Evolutionary conservation across 2,797 vertebrate genomes (phyloP).

Genomic region (Luscinia luscinia): DNA sequence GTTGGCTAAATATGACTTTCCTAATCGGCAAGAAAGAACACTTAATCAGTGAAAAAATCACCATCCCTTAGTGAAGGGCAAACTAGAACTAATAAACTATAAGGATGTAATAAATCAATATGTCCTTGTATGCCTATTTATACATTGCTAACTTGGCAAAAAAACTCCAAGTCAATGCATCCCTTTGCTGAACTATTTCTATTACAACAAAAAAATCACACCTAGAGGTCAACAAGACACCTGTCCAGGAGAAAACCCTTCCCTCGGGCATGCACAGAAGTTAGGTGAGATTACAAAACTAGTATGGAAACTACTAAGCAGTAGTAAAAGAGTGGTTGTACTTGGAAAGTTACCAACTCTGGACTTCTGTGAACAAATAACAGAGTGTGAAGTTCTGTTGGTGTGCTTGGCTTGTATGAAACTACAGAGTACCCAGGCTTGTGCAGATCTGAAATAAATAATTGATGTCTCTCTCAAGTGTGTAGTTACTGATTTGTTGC

Average conservation of each 20-base stretch:
- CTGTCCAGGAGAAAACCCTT: background rate
- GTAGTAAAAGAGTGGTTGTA: too few relatives aligned
- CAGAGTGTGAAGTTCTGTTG: rapidly evolving
- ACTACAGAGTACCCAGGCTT: rapidly evolving
- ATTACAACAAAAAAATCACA: background rate
- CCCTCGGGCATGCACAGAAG: background rate
- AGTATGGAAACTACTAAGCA: background rate
- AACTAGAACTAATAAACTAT: background rate
- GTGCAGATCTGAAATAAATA: background rate
- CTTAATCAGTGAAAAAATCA: background rate
- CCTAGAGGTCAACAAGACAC: background rate
- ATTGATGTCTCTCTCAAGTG: background rate
- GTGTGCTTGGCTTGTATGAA: background rate
- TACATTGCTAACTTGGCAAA: background rate
- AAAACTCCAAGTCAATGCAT: background rate
- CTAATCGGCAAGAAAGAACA: background rate
- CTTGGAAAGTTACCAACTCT: background rate
- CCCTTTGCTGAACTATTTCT: background rate
- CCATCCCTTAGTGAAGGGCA: background rate
- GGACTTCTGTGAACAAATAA: background rate
- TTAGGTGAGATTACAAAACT: background rate
- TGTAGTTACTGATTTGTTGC: background rate
- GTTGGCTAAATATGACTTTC: background rate
- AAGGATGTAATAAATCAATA: background rate
- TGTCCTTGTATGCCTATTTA: background rate